These are phyloP conservation scores for Cerastis leucographa DNA, from an alignment of 2,888 invertebrate genomes.

Conservation along the genomic window DNA sequence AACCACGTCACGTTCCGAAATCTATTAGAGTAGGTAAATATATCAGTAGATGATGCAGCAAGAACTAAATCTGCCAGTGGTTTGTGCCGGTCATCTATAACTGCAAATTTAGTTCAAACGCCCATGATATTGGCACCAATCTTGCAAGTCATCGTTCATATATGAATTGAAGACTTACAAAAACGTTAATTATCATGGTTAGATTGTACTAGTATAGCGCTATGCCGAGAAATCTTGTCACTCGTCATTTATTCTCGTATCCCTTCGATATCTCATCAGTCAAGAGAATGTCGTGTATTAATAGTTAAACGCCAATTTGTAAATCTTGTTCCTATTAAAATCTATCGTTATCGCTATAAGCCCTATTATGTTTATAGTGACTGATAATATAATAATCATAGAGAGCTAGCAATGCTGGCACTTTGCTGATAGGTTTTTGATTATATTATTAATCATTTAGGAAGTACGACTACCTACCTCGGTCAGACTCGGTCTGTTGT, in stretches of 20 bases:
- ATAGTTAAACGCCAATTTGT: constrained; percentile 1
- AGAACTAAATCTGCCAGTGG: not conserved
- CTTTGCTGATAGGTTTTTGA: no score
- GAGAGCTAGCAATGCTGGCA: constrained; percentile 9
- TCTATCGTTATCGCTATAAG: constrained; percentile 29
- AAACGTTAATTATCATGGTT: not conserved
- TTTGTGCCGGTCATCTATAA: not conserved
- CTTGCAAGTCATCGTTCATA: constrained; percentile 28
- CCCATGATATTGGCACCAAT: not conserved
- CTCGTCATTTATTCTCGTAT: not conserved
- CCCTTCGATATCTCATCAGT: not conserved
- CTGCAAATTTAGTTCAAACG: constrained; percentile 9
- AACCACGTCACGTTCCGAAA: not conserved
- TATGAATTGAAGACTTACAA: constrained; percentile 4
- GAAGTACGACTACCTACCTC: not conserved
- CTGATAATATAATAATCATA: constrained; percentile 30
- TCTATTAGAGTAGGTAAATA: not conserved
- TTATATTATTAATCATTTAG: constrained; percentile 48
- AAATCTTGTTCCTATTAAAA: constrained; percentile 22
- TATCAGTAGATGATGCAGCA: not conserved
- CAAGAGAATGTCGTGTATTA: constrained; percentile 1
- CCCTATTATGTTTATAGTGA: constrained; percentile 28
- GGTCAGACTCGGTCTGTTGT: not conserved
- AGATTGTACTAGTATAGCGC: not conserved
- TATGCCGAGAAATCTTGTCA: constrained; percentile 2